Base-by-base conservation (phyloP, 1,140 invertebrate species). In the Ostrea denselamellosa region DNA sequence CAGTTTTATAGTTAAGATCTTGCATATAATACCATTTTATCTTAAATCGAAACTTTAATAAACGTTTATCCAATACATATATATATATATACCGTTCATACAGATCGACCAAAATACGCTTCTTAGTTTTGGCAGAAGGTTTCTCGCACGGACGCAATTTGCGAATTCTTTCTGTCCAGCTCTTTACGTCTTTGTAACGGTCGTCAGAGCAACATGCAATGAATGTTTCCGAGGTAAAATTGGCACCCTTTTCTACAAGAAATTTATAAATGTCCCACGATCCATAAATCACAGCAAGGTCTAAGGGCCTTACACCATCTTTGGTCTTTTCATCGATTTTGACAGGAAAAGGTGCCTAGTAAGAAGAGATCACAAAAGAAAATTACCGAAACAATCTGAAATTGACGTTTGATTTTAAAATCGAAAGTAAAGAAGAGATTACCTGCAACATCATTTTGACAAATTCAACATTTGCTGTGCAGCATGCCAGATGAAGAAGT, bases 171-270 rank as follows among this genome's bases (percentile, higher is more conserved):
- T 14, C 28, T 2, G 52, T 52, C 82, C 44, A 83, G 51, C n/a
- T 83, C 14, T 53, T 52, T 7, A 53, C 58, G 68, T 82, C 17
- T 25, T 68, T 54, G 51, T 77, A 85, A 9, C 44, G 65, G 10
- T 85, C 83, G 19, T 85, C 51, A n/a, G 87, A 83, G n/a, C 83
- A 85, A 65, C 83, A 85, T 34, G 87, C 87, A 56, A 88, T 17
- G 53, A 88, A 58, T 8, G 83, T 88, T 9, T 88, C 51, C n/a
- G 44, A 28, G n/a, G 83, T 54, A 28, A 88, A 56, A n/a, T 28
- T n/a, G 28, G 87, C 87, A 62, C 65, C 52, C 8, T 85, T 44
- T 25, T 81, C 87, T 25, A 85, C 17, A 9, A 88, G 83, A 28
- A 81, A 54, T 53, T 85, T 85, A 22, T 53, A 68, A 51, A 88